phyloP scores from a whole-genome alignment of 2,113 vertebrate genomes.

The Odontophorus gujanensis region DNA sequence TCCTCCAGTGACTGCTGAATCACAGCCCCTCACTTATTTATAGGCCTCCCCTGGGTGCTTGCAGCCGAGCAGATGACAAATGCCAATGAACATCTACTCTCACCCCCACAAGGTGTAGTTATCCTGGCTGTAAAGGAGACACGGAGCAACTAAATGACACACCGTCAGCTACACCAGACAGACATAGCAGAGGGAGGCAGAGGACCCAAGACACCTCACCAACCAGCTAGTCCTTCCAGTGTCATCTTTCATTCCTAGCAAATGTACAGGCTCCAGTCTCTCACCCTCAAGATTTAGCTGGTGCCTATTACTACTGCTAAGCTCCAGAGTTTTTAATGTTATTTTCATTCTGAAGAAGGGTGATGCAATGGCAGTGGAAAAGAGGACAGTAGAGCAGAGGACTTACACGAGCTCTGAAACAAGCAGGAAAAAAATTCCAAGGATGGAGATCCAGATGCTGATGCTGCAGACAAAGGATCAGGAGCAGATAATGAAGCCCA shows the following conservation, averaged over 20 bases:
- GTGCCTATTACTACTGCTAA: not conserved
- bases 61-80: not conserved
- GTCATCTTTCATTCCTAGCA: not conserved
- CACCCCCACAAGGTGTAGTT: constrained; percentile 15
- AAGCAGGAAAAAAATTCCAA: not conserved
- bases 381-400: not conserved
- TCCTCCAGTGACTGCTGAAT: constrained; percentile 34
- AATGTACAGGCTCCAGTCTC: not conserved
- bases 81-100: not conserved
- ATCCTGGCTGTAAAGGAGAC: constrained; percentile 21
- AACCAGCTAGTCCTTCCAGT: not conserved
- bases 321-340: not conserved
- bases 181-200: not conserved
- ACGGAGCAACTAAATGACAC: not conserved
- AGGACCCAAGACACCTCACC: not conserved
- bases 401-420: not conserved
- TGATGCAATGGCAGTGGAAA: not conserved
- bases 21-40: constrained; percentile 47
- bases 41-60: not conserved
- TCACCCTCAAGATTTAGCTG: not conserved
- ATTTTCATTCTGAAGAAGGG: not conserved
- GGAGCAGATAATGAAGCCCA: not conserved
- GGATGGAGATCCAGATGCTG: not conserved
- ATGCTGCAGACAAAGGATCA: not conserved
- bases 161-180: not conserved